Evolutionary conservation across 1,140 invertebrate genomes (phyloP).

Genomic region (Camponotus floridanus): DNA sequence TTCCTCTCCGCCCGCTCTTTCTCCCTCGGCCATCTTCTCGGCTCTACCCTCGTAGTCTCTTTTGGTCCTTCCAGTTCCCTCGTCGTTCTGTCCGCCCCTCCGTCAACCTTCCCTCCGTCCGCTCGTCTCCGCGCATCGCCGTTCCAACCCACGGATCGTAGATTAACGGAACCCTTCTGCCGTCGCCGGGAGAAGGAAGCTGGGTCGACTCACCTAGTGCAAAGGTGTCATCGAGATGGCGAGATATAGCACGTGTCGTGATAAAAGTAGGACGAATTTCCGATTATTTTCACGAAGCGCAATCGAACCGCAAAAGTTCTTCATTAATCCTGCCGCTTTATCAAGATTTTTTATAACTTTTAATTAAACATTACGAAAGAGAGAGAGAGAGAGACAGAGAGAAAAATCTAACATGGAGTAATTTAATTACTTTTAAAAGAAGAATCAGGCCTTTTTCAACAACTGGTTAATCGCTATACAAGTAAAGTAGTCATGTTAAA

Average conservation of each 20-base stretch:
- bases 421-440: conserved; percentile 47
- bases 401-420: conserved; percentile 12
- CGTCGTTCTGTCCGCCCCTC: conserved; percentile 62
- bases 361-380: conserved; percentile 42
- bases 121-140: conserved; percentile 12
- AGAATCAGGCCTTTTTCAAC: conserved; percentile 20
- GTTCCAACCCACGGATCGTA: conserved; percentile 77
- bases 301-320: conserved; percentile 6
- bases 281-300: conserved; percentile 25
- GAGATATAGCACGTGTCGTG: conserved; percentile 61
- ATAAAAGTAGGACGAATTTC: conserved; percentile 55
- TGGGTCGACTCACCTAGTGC: conserved; percentile 80
- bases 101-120: conserved; percentile 64
- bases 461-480: conserved; percentile 37
- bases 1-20: conserved; percentile 11
- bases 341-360: conserved; percentile 52
- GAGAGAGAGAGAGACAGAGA: too few relatives aligned
- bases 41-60: conserved; percentile 65
- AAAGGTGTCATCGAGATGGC: conserved; percentile 79
- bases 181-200: conserved; percentile 78
- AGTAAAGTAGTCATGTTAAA: conserved; percentile 48
- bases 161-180: conserved; percentile 85
- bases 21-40: conserved; percentile 65
- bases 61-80: conserved; percentile 62
- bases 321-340: conserved; percentile 3